Evolutionary conservation across 2,888 invertebrate species (phyloP), one percentile per base, ranked within the genome.

Genomic region (Keiferia lycopersicella): DNA sequence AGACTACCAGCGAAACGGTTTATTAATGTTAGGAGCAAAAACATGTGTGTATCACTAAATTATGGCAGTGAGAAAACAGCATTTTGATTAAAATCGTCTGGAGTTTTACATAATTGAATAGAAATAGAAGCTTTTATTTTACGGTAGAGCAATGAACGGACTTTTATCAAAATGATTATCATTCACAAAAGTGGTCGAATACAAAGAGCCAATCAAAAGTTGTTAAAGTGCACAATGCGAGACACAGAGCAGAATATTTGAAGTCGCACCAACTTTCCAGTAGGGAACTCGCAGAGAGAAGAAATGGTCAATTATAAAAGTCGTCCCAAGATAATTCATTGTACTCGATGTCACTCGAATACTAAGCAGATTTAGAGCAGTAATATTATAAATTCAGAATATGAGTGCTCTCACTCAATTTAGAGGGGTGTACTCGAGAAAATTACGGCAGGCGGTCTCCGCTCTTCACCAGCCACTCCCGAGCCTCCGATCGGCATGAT

Each of bases 371-470:
- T 83, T 86, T 87, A 83, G 83, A 83, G 82, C 83, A 81, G 81
- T 83, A 84, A 88, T 88, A 89, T 89, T 88, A 90, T 90, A 91
- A 90, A 91, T 91, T 88, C 83, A 72, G 80, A 85, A 84, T 84
- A 86, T 85, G 85, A 91, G 90, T 81, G 75, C 87, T 81, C 88
- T 88, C 80, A 81, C 78, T 85, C 83, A 82, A 84, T 85, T 82
- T 80, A 77, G 78, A 77, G 78, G 88, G 77, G 82, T 79, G 77
- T 78, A 82, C 89, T 89, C 81, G 84, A 89, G 85, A 87, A 89
- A 87, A 90, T 91, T 88, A 88, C 84, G 83, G 83, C 80, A 84
- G 87, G 82, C 83, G 82, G 86, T 81, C 85, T 83, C 81, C 81
- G 87, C 87, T 75, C 88, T 89, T 81, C 75, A 83, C 71, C 83